Percentiles rank a stretch among this genome's conserved stretches.
Conservation (phyloP, 2,113 vertebrate species). For the Siniperca knerii region DNA sequence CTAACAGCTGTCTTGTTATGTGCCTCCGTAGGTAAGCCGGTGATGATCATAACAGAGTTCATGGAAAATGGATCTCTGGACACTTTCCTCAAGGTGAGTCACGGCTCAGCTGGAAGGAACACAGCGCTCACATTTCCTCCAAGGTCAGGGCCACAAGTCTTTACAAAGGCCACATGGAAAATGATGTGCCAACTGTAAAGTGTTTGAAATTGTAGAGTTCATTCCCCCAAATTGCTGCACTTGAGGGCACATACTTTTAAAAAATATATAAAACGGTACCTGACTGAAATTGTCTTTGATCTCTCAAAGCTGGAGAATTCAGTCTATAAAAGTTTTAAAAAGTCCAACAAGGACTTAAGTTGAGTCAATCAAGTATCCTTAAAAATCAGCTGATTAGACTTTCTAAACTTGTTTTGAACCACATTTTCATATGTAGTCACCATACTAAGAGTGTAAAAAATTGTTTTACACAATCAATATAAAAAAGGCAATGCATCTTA, state of each 20-base stretch:
- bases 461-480: not conserved
- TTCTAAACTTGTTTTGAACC: not conserved
- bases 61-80: constrained; percentile 99
- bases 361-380: not conserved
- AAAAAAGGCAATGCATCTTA: not conserved
- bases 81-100: constrained; percentile 95
- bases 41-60: constrained; percentile 99
- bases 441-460: not conserved
- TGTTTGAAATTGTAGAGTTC: constrained; percentile 10
- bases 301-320: constrained; percentile 4
- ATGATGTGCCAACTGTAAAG: constrained; percentile 30
- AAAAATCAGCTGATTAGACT: not conserved
- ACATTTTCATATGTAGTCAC: not conserved
- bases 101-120: constrained; percentile 23
- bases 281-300: constrained; percentile 28
- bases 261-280: constrained; percentile 8
- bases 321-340: not conserved
- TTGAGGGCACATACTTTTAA: constrained; percentile 15
- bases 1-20: constrained; percentile 61
- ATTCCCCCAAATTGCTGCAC: not conserved
- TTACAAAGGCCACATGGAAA: constrained; percentile 34
- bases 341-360: not conserved
- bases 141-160: constrained; percentile 24
- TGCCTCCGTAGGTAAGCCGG: constrained; percentile 87
- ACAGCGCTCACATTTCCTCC: not conserved